phyloP scores from a whole-genome alignment of 1,140 invertebrate species.

The Telenomus remus region DNA sequence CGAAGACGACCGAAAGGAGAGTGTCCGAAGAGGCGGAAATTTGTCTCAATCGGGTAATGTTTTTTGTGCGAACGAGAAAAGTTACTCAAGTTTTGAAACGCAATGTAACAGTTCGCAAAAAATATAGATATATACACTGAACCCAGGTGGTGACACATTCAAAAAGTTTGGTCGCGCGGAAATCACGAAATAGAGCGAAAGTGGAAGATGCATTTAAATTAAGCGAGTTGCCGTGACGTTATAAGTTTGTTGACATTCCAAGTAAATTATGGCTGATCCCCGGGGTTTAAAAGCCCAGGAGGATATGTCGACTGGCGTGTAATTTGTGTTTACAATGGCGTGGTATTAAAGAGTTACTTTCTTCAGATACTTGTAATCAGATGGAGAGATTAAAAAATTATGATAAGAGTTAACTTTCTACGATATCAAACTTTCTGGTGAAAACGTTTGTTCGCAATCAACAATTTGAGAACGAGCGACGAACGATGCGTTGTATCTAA shows the following conservation, averaged over 20 bases:
- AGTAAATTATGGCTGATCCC: constrained; percentile 57
- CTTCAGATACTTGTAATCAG: constrained; percentile 10
- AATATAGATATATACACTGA: constrained; percentile 10
- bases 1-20: constrained; percentile 17
- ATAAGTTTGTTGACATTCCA: constrained; percentile 57
- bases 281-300: constrained; percentile 46
- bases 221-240: constrained; percentile 50
- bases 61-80: constrained; percentile 23
- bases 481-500: constrained; percentile 21
- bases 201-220: constrained; percentile 56
- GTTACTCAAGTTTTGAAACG: constrained; percentile 22
- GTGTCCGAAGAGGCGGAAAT: constrained; percentile 1
- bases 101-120: constrained; percentile 19
- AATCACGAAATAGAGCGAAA: constrained; percentile 52
- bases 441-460: too few species aligned
- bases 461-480: constrained; percentile 23
- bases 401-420: too few species aligned
- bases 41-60: constrained; percentile 15
- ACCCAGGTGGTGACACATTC: constrained; percentile 25
- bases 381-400: too few species aligned
- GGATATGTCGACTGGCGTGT: constrained; percentile 53
- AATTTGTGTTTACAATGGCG: constrained; percentile 54
- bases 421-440: too few species aligned
- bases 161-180: constrained; percentile 47
- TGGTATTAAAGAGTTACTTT: constrained; percentile 45